Base-by-base conservation (phyloP, 2,113 vertebrate genomes). In the Prunella himalayana region DNA sequence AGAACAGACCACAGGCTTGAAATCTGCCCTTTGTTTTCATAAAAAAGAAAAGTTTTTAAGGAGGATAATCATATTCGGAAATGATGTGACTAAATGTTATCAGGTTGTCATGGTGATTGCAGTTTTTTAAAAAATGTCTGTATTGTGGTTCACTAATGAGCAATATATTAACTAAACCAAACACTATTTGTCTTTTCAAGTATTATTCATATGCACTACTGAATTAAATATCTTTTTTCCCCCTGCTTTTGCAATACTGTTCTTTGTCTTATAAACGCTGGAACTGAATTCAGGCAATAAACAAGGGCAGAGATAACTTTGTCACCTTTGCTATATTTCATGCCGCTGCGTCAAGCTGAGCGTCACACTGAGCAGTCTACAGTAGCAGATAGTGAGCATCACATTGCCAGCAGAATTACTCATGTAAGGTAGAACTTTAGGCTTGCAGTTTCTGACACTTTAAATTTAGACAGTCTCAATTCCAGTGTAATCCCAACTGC, bases 81-180 rank as follows among this genome's bases (percentile, higher is more conserved):
- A 96, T 66, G 85, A 90, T 92, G 78, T 64, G 85, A 78, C 82
- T 82, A 89, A 94, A 96, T 94, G 60, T 96, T 97, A 96, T 84
- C 92, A 95, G 94, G 86, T 83, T 91, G 60, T 95, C 96, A 95
- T 79, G 68, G 95, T 81, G 90, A 95, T 51, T 82, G 71, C 47
- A 88, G 89, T 84, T 95, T 97, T 97, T 95, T 97, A 91, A 97
- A 96, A 97, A 97, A 97, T 92, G 86, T 92, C 88, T 85, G 92
- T 81, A 91, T 97, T 91, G 93, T 83, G 95, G 70, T 82, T 77
- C 80, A 80, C 82, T 97, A 96, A 97, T 97, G 95, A 96, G 91
- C 86, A 95, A 95, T 96, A 92, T 88, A 97, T 96, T 97, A 97
- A 94, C 79, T 73, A 95, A 93, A 83, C 51, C 88, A 76, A 91